A percentile compares a stretch with the other conserved stretches of the same genome.
These are phyloP conservation scores for Botrylloides violaceus DNA, from an alignment of 23 tunicate genomes.

Conservation along the genomic window DNA sequence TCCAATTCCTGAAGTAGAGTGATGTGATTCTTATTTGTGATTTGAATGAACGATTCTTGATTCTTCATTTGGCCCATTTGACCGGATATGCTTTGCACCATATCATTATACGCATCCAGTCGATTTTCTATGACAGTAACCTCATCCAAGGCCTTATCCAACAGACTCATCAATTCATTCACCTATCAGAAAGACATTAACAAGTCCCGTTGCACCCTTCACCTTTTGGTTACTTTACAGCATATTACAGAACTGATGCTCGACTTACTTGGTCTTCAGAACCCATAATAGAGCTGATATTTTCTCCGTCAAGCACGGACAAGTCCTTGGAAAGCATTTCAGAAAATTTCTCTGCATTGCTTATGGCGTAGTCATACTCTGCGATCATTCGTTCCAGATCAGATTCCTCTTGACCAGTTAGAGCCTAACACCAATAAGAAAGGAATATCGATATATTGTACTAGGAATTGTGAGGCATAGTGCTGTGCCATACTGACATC, in stretches of 20 bases:
- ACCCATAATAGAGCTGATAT: constrained; percentile 95
- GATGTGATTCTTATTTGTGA: constrained; percentile 80
- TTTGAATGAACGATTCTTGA: constrained; percentile 97
- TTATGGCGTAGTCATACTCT: constrained; percentile 87
- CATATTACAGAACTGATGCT: neutral
- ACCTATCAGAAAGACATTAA: constrained; percentile 55
- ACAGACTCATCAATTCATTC: constrained; percentile 56
- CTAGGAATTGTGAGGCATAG: too few species aligned
- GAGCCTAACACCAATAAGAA: constrained; percentile 37
- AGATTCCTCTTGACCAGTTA: constrained; percentile 76
- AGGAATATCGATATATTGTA: neutral
- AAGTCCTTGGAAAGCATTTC: constrained; percentile 56
- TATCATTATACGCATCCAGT: constrained; percentile 70
- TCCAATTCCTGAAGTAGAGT: constrained; percentile 64
- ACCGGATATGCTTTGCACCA: constrained; percentile 74
- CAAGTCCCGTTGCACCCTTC: neutral
- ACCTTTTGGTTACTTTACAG: neutral
- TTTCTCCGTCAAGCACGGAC: constrained; percentile 92
- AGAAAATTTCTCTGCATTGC: constrained; percentile 85
- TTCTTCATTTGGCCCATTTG: constrained; percentile 98
- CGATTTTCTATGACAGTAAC: constrained; percentile 54
- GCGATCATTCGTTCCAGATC: constrained; percentile 83
- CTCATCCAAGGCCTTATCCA: constrained; percentile 75
- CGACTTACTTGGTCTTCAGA: constrained; percentile 70
- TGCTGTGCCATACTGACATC: too few species aligned